A percentile compares a stretch with the other conserved stretches of the same genome.
phyloP scores from a whole-genome alignment of 2,113 vertebrate genomes.

The Trachemys scripta region DNA sequence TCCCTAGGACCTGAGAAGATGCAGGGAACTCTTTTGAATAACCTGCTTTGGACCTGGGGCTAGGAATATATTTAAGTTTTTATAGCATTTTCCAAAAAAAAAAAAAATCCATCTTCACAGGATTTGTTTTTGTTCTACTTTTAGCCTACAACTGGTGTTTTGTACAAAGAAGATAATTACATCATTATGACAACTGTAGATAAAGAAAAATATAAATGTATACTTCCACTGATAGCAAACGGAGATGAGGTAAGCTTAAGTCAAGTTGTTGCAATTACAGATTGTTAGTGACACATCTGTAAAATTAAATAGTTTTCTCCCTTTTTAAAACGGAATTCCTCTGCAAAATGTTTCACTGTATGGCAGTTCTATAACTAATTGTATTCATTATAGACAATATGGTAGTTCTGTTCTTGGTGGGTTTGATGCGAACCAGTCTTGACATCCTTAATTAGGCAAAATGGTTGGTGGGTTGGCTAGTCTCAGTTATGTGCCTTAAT shows the following conservation, averaged over 20 bases:
- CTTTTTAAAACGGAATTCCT: background rate
- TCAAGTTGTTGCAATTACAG: background rate
- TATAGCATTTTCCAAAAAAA: background rate
- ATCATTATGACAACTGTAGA: conserved; percentile 97
- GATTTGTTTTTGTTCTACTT: conserved; percentile 19
- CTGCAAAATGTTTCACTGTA: background rate
- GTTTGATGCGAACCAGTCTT: background rate
- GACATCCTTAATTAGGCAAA: background rate
- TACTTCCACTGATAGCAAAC: conserved; percentile 88
- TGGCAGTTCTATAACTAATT: background rate
- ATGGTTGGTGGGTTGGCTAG: background rate
- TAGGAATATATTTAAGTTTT: background rate
- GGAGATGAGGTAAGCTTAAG: conserved; percentile 86
- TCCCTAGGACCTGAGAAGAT: fast-evolving
- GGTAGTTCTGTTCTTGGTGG: fast-evolving
- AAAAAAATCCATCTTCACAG: fast-evolving
- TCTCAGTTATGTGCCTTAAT: background rate
- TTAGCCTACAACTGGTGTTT: conserved; percentile 89
- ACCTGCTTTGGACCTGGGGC: background rate
- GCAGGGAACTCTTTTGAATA: background rate
- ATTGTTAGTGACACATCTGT: background rate
- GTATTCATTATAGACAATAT: background rate
- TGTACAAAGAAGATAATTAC: conserved; percentile 96
- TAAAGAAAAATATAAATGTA: conserved; percentile 97
- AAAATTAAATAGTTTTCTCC: background rate